Percentiles rank a stretch among this genome's conserved stretches.
phyloP scores from a whole-genome alignment of 2,797 vertebrate genomes.

The Staurois parvus region DNA sequence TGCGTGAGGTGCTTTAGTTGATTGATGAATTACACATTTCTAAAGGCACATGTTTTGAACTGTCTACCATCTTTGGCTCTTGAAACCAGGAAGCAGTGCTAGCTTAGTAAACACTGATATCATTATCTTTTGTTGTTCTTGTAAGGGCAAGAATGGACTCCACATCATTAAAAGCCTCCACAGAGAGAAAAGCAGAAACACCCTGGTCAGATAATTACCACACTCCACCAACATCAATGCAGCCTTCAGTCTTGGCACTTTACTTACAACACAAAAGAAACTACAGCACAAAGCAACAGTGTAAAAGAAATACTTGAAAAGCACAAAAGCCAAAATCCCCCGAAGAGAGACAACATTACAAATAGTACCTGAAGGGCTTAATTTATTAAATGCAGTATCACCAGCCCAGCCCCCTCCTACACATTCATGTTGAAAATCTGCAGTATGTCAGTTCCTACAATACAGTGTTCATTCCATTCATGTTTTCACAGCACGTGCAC shows the following conservation, averaged over 20 bases:
- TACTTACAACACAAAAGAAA: neutral
- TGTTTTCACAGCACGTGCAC: conserved; percentile 16
- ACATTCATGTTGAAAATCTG: conserved; percentile 4
- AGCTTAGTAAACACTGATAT: neutral
- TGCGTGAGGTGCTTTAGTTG: too few species aligned
- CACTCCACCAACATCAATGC: neutral
- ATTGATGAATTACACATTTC: too few species aligned
- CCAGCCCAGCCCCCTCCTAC: neutral
- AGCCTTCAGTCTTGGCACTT: neutral
- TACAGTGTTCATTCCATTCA: conserved; percentile 33
- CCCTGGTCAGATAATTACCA: neutral
- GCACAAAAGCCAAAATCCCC: conserved; percentile 10
- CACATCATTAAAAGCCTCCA: neutral
- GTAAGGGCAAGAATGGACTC: neutral
- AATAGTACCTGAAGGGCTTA: conserved; percentile 5
- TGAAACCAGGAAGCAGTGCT: too few species aligned
- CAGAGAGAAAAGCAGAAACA: neutral
- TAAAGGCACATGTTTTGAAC: too few species aligned
- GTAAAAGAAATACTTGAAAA: conserved; percentile 7
- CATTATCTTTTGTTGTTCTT: neutral
- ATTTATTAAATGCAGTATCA: neutral
- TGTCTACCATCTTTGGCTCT: too few species aligned
- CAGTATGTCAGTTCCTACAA: conserved; percentile 30
- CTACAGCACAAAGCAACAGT: neutral
- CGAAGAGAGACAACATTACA: neutral